A percentile compares a stretch with the other conserved stretches of the same genome.
These are phyloP conservation scores for Thera britannica DNA, from an alignment of 2,888 invertebrate genomes.

Conservation along the genomic window DNA sequence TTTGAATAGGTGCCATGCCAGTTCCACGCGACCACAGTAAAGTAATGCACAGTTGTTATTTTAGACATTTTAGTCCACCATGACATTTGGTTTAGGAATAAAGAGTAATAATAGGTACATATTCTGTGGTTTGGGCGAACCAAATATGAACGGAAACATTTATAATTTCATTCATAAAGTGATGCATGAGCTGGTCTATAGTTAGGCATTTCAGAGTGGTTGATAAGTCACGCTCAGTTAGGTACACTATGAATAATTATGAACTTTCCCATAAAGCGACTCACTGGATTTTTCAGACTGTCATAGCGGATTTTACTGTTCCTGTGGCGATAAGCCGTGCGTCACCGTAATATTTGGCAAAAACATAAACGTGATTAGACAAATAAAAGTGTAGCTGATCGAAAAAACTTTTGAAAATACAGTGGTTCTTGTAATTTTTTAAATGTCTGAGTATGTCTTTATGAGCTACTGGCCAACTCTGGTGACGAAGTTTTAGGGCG, in stretches of 20 bases:
- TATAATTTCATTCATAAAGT: conserved; percentile 7
- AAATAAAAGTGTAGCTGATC: neutral
- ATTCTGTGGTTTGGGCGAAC: neutral
- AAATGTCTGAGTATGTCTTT: too few relatives aligned
- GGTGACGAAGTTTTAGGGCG: too few relatives aligned
- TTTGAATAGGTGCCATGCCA: too few relatives aligned
- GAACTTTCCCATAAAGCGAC: neutral
- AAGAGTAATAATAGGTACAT: too few relatives aligned
- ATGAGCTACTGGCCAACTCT: too few relatives aligned
- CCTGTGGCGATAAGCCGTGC: conserved; percentile 1
- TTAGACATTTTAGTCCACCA: neutral
- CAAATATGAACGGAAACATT: conserved; percentile 4
- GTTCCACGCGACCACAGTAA: too few relatives aligned
- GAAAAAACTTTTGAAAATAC: neutral
- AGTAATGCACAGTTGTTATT: neutral
- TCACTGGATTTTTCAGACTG: conserved; percentile 10
- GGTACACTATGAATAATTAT: conserved; percentile 7
- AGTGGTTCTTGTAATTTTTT: too few relatives aligned
- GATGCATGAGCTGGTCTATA: neutral
- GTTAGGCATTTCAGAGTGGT: neutral
- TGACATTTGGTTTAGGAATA: neutral
- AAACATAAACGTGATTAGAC: neutral
- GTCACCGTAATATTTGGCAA: neutral
- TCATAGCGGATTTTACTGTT: conserved; percentile 11
- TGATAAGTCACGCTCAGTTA: conserved; percentile 6